phyloP scores from a whole-genome alignment of 2,888 invertebrate species.

The Onchidella celtica region DNA sequence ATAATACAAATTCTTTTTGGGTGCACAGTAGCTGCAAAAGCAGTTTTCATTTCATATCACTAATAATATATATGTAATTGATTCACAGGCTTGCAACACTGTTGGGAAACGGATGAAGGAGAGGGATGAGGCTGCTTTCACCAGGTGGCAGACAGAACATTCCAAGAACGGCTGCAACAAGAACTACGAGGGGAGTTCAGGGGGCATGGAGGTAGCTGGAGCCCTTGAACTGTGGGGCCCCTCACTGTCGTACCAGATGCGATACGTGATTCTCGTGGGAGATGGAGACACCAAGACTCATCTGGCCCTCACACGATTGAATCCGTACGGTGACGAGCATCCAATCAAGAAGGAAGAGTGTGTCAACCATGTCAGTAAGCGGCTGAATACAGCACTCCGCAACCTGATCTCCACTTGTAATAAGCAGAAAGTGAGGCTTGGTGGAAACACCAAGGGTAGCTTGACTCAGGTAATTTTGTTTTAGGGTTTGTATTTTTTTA shows the following conservation, averaged over 20 bases:
- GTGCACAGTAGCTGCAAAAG: no score
- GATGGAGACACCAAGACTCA: slow-evolving; percentile 15
- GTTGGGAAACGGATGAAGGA: neutral
- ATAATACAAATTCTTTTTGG: no score
- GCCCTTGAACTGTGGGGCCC: neutral
- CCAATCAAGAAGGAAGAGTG: neutral
- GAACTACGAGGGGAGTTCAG: slow-evolving; percentile 5
- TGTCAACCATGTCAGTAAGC: slow-evolving; percentile 1
- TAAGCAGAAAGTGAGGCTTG: neutral
- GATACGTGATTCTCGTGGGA: neutral
- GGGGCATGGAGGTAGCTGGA: neutral
- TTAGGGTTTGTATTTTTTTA: neutral
- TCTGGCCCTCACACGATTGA: neutral
- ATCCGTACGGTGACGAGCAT: neutral
- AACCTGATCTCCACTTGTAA: neutral
- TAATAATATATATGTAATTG: no score
- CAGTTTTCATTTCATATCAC: no score
- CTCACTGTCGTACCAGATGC: neutral
- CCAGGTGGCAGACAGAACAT: neutral
- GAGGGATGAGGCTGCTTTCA: neutral
- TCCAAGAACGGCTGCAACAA: neutral
- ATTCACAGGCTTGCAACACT: neutral
- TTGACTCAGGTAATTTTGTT: slow-evolving; percentile 1
- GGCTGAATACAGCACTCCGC: neutral
- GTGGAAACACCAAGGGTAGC: neutral